phyloP scores from a whole-genome alignment of 2,888 invertebrate species.

The Gymnocheta viridis region DNA sequence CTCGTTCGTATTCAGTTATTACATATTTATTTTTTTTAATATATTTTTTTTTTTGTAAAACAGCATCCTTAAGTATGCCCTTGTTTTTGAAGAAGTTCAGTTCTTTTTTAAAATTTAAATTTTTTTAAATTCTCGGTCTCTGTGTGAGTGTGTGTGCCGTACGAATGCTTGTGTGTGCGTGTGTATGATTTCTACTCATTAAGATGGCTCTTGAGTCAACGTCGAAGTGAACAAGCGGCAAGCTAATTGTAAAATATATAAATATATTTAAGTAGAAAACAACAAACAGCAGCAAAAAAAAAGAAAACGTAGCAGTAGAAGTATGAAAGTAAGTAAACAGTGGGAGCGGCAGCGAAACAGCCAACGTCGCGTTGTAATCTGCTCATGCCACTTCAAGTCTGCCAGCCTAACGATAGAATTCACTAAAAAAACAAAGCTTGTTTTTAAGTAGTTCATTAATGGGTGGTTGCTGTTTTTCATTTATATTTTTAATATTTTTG shows the following conservation, averaged over 20 bases:
- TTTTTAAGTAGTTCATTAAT: constrained; percentile 67
- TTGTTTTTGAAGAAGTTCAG: constrained; percentile 69
- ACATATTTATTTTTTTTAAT: constrained; percentile 11
- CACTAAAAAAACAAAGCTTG: constrained; percentile 48
- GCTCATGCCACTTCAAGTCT: constrained; percentile 61
- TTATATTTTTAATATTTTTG: constrained; percentile 9
- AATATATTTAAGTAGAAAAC: constrained; percentile 15
- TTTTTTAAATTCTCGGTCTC: constrained; percentile 40
- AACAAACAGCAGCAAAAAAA: constrained; percentile 32
- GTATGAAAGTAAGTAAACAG: no score
- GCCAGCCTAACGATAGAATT: constrained; percentile 53
- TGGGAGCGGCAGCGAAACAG: constrained; percentile 7
- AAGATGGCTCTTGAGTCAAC: constrained; percentile 67
- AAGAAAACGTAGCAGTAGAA: constrained; percentile 7
- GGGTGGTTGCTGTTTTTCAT: constrained; percentile 37
- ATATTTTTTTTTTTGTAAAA: no score
- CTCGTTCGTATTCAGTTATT: constrained; percentile 15
- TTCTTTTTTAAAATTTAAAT: constrained; percentile 49
- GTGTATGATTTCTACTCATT: constrained; percentile 56
- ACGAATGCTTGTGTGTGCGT: neutral
- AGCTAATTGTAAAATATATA: constrained; percentile 67
- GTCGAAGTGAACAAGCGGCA: constrained; percentile 66
- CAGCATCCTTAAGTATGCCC: constrained; percentile 67
- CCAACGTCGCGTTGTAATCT: constrained; percentile 56
- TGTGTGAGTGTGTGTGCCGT: neutral